Percentiles rank a stretch among this genome's conserved stretches.
phyloP scores from a whole-genome alignment of 2,113 vertebrate species.

The Ceyx melanurus region DNA sequence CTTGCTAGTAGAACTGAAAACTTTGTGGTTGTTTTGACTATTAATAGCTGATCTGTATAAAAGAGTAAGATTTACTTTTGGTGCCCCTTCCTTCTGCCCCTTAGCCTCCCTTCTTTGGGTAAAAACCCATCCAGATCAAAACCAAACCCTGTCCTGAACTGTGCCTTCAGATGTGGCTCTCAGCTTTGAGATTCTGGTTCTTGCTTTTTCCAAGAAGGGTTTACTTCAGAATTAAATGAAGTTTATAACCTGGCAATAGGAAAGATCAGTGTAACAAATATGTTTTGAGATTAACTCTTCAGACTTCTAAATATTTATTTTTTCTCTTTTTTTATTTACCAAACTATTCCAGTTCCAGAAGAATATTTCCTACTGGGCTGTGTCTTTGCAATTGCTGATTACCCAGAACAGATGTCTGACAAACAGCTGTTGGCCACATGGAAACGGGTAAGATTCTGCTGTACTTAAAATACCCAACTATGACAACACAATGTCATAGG shows the following conservation, averaged over 20 bases:
- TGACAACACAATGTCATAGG: background rate
- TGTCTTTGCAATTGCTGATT: constrained; percentile 94
- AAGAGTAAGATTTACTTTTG: background rate
- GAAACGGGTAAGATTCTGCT: constrained; percentile 86
- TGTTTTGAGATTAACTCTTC: background rate
- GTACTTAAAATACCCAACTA: background rate
- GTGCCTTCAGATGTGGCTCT: background rate
- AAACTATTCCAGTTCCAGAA: constrained; percentile 84
- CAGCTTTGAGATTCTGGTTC: background rate
- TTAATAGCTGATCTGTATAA: background rate
- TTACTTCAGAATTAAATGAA: background rate
- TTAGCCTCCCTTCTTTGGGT: background rate
- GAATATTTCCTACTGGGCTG: constrained; percentile 92
- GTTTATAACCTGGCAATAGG: background rate
- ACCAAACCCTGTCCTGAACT: background rate
- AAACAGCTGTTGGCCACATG: constrained; percentile 94
- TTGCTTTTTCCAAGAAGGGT: background rate
- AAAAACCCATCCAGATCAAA: background rate
- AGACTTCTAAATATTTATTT: background rate
- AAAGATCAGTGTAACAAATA: background rate
- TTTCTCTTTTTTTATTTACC: background rate
- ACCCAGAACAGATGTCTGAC: constrained; percentile 97
- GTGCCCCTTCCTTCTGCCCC: background rate
- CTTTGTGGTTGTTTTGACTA: background rate
- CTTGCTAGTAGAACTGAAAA: background rate